Base-by-base conservation (phyloP, 1,140 invertebrate genomes). In the Plodia interpunctella region DNA sequence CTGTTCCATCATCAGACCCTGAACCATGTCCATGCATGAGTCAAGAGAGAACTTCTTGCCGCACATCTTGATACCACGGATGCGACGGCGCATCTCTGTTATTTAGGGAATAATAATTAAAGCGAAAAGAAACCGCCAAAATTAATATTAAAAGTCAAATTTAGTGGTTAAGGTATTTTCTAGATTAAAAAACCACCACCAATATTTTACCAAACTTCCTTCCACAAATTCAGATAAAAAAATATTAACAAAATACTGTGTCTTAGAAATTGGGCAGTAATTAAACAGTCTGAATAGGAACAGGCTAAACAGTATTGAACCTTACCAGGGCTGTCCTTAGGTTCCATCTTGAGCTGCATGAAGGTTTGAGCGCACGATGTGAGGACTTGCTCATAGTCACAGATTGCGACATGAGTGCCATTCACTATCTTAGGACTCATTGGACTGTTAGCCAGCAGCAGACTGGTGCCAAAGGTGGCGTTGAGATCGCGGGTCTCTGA, bases 341-440 rank as follows among this genome's bases (percentile, higher is more conserved):
- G 91, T 61, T 94, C 92, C 74, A 94, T 90, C 64, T 93, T 91
- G 20, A 94, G 75, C 66, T 93, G 92, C 18, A 92, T 92, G 68
- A 95, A 93, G n/a, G 93, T 94, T 72, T 93, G 93, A 55, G 94
- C 94, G 81, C 94, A 96, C 63, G 95, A 95, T 18, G 93, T 93
- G 53, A 97, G 91, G 13, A 96, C 92, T 71, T 97, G 95, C 56
- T 94, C 94, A 30, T 95, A 95, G 77, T 99, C 97, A 75, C 98
- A 97, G 62, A 99, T 95, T 6, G 97, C 98, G 0, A 96, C 97
- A 88, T 98, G 99, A 66, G 96, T 98, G 0, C 97, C 98, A 74
- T 99, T 98, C 6, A 99, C 96, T 17, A 99, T 96, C 90, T 99
- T 99, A 0, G 98, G 98, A 20, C 97, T 98, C 94, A 98, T 97